Percentiles rank a stretch among this genome's conserved stretches.
phyloP scores from a whole-genome alignment of 2,113 vertebrate genomes.

The Probosciger aterrimus region DNA sequence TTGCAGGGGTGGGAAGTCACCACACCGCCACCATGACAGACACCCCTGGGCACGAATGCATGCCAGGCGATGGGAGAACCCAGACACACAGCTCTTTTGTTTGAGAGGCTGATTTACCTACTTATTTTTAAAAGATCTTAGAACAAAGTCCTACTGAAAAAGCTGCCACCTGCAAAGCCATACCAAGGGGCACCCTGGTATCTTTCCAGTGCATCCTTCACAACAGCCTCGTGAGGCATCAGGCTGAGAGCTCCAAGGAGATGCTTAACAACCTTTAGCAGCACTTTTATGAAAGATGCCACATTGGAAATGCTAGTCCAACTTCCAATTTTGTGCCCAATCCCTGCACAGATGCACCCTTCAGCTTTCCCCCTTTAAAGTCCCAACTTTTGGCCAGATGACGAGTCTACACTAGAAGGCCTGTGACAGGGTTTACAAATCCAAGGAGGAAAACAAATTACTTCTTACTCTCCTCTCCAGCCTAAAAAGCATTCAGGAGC shows the following conservation, averaged over 20 bases:
- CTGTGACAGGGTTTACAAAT: not conserved
- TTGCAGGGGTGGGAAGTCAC: not conserved
- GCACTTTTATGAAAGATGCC: not conserved
- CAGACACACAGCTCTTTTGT: not conserved
- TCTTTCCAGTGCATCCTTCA: not conserved
- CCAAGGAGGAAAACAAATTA: not conserved
- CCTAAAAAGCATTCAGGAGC: not conserved
- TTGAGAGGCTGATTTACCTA: not conserved
- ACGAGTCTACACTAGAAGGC: not conserved
- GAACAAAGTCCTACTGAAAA: not conserved
- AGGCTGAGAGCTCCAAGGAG: not conserved
- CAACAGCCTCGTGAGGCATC: not conserved
- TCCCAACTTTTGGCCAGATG: not conserved
- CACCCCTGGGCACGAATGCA: fast-evolving
- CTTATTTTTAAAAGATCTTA: not conserved
- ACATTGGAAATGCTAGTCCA: not conserved
- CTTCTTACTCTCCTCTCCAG: not conserved
- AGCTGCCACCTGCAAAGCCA: not conserved
- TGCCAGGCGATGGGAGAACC: not conserved
- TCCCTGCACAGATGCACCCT: not conserved
- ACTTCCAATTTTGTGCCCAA: not conserved
- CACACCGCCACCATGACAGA: not conserved
- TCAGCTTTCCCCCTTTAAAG: not conserved
- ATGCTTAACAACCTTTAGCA: not conserved
- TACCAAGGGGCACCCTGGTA: fast-evolving